Evolutionary conservation across 2,113 vertebrate species (phyloP), one percentile per base, ranked within the genome.

Genomic region (Dicaeum eximium): DNA sequence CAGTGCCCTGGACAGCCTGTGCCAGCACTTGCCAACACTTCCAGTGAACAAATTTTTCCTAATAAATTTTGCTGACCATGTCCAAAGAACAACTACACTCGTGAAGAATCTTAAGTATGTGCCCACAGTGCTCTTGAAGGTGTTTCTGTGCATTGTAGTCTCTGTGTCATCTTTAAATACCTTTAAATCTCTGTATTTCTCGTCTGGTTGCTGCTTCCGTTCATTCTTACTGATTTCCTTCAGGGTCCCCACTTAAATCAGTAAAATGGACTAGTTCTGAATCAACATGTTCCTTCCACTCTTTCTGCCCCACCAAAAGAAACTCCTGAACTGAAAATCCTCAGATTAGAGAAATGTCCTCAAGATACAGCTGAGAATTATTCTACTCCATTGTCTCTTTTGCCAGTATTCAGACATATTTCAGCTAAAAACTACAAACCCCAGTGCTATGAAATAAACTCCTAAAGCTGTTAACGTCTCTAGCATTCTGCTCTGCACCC

Each of bases 381-480:
- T 67, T 83, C 50, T 35, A 45, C 15, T 37, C 51, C 2, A 6
- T 62, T 77, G 9, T 57, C 27, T 53, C 15, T 77, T 80, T 60
- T 82, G 10, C 51, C 28, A 28, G 6, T 61, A 24, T 78, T 90
- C 22, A 45, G 9, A 50, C 42, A 10, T 28, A 35, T 57, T 69
- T 86, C 38, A 35, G 19, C 42, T 57, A 22, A 37, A 77, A 35
- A 17, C 28, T 42, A 5, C 24, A 83, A 38, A 70, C 7, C 9
- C 5, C 19, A 15, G 9, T 58, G n/a, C 57, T 73, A 2, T 62
- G 30, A 25, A 30, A 67, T 77, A 72, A 93, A 72, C 20, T 81
- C 18, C 35, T 72, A 10, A 58, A 0, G 0, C 21, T 56, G 4
- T 58, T 62, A 69, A 42, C 22, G 19, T 64, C 37, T 54, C 2